Evolutionary conservation across 53 echinoderm and acorn worm species (phyloP), one percentile per base, ranked within the genome.

Genomic region (Actinopyga echinites): DNA sequence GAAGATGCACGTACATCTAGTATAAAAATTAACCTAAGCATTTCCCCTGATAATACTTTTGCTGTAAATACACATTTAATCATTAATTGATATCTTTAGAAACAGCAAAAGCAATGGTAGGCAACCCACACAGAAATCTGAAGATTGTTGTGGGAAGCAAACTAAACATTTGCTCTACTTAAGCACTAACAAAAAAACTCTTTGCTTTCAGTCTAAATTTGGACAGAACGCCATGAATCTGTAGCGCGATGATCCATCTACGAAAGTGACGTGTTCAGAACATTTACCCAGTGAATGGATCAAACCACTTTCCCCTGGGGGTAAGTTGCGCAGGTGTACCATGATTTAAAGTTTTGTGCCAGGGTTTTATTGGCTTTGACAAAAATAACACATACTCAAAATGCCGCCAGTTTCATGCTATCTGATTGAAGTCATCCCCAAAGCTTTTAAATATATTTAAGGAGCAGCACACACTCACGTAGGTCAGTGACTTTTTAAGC

Each of bases 311-410:
- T 40, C 71, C 71, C 71, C 71, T 38, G 42, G 71, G 71, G 71
- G 71, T 12, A 71, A 71, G 71, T 40, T 15, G 42, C 71, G 71
- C 71, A 71, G 71, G 71, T 71, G 71, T 71, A 71, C 71, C 71
- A 71, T 71, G 71, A 71, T 71, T 71, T 71, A 71, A 71, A 71
- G 71, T 71, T 71, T 71, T 71, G 71, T 71, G 71, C 44, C 71
- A 71, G 44, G 42, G 44, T 71, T 71, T 71, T 71, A 71, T 71
- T 71, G 71, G 71, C 71, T 71, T 71, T 71, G 71, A 71, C 71
- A 71, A 71, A 71, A 71, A 71, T 71, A 71, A 71, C 71, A 71
- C 71, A 71, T 44, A 71, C 71, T 71, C 71, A 71, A 22, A 40
- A n/a, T 40, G 71, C 71, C 71, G 71, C 71, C 71, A 71, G 71